Conservation (phyloP, 2,797 vertebrate species). For the Numenius phaeopus region DNA sequence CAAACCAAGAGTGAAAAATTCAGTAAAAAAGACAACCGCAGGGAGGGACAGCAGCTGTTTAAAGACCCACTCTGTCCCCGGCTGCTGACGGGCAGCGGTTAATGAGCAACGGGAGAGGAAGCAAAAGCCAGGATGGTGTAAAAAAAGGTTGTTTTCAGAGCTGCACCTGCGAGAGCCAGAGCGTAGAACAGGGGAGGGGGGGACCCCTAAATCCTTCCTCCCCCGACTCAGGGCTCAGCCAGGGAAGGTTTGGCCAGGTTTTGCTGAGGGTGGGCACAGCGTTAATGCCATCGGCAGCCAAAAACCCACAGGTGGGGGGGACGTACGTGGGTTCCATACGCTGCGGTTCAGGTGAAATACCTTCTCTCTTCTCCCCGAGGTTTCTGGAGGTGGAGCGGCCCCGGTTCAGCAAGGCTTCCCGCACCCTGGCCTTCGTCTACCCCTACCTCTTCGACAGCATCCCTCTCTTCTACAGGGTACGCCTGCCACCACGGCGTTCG, state of each 20-base stretch:
- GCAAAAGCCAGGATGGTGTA: not conserved
- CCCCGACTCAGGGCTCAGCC: not conserved
- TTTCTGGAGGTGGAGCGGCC: conserved; percentile 84
- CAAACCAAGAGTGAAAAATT: not conserved
- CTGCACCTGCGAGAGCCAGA: not conserved
- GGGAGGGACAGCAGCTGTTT: not conserved
- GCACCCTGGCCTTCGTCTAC: conserved; percentile 87
- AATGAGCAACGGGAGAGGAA: not conserved
- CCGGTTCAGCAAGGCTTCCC: conserved; percentile 83
- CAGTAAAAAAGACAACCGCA: not conserved
- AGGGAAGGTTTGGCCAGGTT: not conserved
- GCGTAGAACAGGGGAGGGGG: no score
- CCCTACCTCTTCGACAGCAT: conserved; percentile 93
- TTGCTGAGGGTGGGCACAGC: not conserved
- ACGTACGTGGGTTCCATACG: fast-evolving
- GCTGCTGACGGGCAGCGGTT: not conserved
- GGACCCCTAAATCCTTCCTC: not conserved
- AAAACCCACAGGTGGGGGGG: fast-evolving
- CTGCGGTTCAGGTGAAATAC: not conserved
- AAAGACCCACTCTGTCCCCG: not conserved
- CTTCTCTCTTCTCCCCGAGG: conserved; percentile 71
- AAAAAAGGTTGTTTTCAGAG: not conserved
- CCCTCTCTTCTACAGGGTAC: conserved; percentile 94
- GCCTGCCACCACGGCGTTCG: not conserved
- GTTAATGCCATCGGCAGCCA: not conserved